phyloP scores from a whole-genome alignment of 2,888 invertebrate genomes.

The Lathronympha strigana region DNA sequence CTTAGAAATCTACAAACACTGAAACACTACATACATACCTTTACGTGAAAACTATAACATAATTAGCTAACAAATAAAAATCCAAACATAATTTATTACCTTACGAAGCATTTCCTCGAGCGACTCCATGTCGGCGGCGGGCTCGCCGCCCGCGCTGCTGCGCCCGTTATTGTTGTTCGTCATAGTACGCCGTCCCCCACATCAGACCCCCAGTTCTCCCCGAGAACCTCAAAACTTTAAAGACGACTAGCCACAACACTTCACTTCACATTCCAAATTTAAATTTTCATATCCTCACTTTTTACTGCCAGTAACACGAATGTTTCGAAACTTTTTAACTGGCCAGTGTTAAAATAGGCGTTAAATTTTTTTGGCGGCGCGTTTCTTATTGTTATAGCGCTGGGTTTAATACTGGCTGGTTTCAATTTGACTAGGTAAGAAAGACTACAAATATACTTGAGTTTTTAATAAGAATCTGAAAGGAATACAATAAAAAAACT shows the following conservation, averaged over 20 bases:
- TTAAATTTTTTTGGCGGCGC: conserved; percentile 1
- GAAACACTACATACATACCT: no score
- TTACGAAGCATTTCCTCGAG: conserved; percentile 91
- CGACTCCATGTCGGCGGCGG: conserved; percentile 85
- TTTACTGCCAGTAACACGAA: conserved; percentile 19
- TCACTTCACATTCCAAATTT: conserved; percentile 43
- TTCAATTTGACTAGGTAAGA: conserved; percentile 12
- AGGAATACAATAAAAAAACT: neutral
- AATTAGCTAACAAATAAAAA: neutral
- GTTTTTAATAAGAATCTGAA: neutral
- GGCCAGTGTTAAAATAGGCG: neutral
- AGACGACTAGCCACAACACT: conserved; percentile 44
- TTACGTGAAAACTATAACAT: no score
- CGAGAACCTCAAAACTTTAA: neutral
- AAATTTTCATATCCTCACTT: conserved; percentile 24
- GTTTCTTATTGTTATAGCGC: neutral
- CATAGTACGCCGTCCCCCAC: conserved; percentile 74
- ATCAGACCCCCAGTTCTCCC: conserved; percentile 22
- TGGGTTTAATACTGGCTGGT: conserved; percentile 14
- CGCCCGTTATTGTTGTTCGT: conserved; percentile 87
- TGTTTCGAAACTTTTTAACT: neutral
- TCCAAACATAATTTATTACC: conserved; percentile 75
- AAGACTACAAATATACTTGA: conserved; percentile 2
- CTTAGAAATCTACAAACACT: no score
- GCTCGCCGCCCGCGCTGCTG: conserved; percentile 85